phyloP scores from a whole-genome alignment of 2,888 invertebrate genomes.

The Opisthograptis luteolata region DNA sequence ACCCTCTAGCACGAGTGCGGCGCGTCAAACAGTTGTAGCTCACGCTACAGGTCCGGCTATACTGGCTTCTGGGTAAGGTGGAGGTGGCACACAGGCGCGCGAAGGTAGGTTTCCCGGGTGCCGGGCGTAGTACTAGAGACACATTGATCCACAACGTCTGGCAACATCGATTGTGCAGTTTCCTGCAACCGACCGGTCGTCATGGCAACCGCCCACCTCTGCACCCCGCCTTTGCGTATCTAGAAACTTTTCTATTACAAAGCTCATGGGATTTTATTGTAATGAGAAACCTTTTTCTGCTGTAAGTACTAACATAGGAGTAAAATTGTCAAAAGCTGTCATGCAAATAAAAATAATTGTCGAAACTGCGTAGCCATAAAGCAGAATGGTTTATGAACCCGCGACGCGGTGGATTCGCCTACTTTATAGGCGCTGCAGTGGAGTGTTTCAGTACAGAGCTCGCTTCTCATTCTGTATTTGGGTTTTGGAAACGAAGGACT shows the following conservation, averaged over 20 bases:
- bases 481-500: too few species aligned
- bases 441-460: constrained; percentile 21
- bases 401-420: neutral
- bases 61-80: constrained; percentile 49
- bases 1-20: constrained; percentile 40
- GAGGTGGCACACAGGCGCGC: constrained; percentile 52
- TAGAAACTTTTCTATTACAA: constrained; percentile 58
- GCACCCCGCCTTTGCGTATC: constrained; percentile 64
- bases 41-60: constrained; percentile 47
- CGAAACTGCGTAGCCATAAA: neutral
- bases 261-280: constrained; percentile 61
- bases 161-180: constrained; percentile 84
- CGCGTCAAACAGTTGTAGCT: constrained; percentile 37
- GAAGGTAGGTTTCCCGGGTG: constrained; percentile 74
- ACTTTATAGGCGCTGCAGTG: constrained; percentile 21
- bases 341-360: neutral
- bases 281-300: too few species aligned
- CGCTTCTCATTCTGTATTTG: too few species aligned
- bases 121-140: constrained; percentile 84
- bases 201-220: constrained; percentile 73
- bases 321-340: neutral
- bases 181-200: constrained; percentile 77
- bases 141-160: constrained; percentile 84
- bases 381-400: constrained; percentile 7
- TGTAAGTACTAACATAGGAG: too few species aligned